phyloP scores from a whole-genome alignment of 2,888 invertebrate genomes.

The Caenorhabditis sp. region DNA sequence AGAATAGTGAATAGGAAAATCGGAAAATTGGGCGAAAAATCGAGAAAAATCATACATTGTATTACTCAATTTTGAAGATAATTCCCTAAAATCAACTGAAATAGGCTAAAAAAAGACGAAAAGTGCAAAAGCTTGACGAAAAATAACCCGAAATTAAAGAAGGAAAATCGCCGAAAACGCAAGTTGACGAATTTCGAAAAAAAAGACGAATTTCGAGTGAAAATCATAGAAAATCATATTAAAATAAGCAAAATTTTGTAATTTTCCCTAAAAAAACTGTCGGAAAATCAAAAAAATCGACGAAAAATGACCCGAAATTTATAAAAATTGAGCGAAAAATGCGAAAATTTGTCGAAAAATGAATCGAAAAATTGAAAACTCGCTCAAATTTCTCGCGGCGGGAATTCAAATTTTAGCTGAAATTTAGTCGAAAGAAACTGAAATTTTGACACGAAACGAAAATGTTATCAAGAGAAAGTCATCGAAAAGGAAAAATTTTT shows the following conservation, averaged over 20 bases:
- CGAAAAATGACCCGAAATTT: not conserved
- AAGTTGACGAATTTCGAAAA: not conserved
- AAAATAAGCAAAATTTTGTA: not conserved
- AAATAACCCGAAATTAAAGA: not conserved
- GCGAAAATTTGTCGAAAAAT: not conserved
- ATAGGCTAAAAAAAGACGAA: no score
- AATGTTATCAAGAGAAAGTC: not conserved
- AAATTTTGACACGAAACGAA: no score
- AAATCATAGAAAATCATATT: not conserved
- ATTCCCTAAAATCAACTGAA: not conserved
- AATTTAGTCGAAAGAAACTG: not conserved
- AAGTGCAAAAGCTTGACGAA: no score
- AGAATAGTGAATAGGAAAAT: constrained; percentile 1
- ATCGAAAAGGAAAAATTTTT: no score
- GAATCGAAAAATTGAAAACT: not conserved
- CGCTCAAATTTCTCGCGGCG: not conserved
- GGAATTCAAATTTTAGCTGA: not conserved
- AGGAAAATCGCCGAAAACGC: not conserved
- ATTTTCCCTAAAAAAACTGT: not conserved
- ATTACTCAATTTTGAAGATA: no score
- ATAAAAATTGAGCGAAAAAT: not conserved
- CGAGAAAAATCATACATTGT: no score
- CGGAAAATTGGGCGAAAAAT: constrained; percentile 11
- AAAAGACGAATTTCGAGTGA: constrained; percentile 1
- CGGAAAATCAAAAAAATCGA: no score